Evolutionary conservation across 1,140 invertebrate species (phyloP), one percentile per base, ranked within the genome.

Genomic region (Limonius californicus): DNA sequence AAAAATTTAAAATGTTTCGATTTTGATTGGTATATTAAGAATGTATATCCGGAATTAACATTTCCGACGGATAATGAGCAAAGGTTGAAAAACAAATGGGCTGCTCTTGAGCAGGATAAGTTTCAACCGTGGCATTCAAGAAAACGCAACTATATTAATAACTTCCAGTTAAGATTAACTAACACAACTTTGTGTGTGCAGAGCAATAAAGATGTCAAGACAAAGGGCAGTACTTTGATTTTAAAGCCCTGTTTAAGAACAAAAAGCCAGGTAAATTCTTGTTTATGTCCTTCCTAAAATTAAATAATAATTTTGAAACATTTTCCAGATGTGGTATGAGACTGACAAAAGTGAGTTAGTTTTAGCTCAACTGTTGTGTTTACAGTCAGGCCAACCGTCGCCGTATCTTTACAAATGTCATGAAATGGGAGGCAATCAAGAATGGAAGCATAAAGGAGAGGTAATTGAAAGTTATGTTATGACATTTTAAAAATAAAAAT

Each of bases 1-100:
- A 79, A 89, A 60, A 76, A 79, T 19, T 77, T 97, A 0, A 79
- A 89, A 2, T 98, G 97, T 76, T 87, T 93, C 62, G 83, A 86
- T 57, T 99, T 99, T 74, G 82, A 88, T 30, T 99, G 97, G 97
- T 99, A 97, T 73, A 79, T 99, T 63, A 86, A 96, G 50, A 91
- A 90, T 73, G 83, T 99, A 3, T 97, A 96, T 76, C 94, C 93
- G 0, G 90, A 95, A 75, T 71, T 94, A 53, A 81, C 83, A 35
- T 70, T 87, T 12, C 87, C 88, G 0, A 83, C 83, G 15, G 85
- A 90, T 58, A 80, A 79, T 35, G 73, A 79, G 30, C 74, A 74
- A 9, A 77, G 76, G 15, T 74, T 83, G 1, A 87, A 84, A 66
- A 82, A 84, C 69, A 87, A 87, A 68, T 81, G 83, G 76, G 77